Evolutionary conservation across 2,888 invertebrate genomes (phyloP), one percentile per base, ranked within the genome.

Genomic region (Lasioglossum leucozonium): DNA sequence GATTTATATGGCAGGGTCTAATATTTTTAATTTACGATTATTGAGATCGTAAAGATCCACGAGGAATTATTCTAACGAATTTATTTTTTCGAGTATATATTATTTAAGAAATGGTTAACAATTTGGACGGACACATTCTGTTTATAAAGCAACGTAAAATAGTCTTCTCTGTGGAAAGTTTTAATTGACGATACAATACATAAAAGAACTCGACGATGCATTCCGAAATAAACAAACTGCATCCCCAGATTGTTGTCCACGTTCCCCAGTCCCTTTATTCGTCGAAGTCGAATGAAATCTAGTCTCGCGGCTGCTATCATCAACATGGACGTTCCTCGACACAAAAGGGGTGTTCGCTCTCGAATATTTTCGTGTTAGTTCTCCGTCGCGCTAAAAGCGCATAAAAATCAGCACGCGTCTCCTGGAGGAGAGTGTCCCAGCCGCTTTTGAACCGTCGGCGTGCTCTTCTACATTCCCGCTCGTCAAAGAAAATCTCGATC

Each of bases 401-500:
- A 62, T 62, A 62, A 62, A 62, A 62, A 30, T 62, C 30, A 62
- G 62, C 62, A 30, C 62, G 62, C 30, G 62, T 62, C 62, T 30
- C 62, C 62, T 26, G 30, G 30, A 62, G 13, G 62, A 26, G 62
- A 62, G 6, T 62, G 30, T 30, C 62, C 62, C 51, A 16, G 16
- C 30, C 30, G 30, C 30, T 62, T 62, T 62, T 62, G 62, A 30
- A 30, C 62, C 22, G 62, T 30, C 62, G 62, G 2, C 16, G 30
- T 62, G 30, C 62, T 62, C 62, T 30, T 62, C 62, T 62, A 62
- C 30, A 16, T 62, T 30, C 26, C 62, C 62, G 62, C 26, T 30
- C 62, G 16, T 62, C 62, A 62, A 62, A 62, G 62, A 62, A 62
- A 62, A 62, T 62, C 62, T 16, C 62, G 62, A 30, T 30, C 62